Percentiles rank a stretch among this genome's conserved stretches.
These are phyloP conservation scores for Protobothrops mucrosquamatus DNA, from an alignment of 2,113 vertebrate species.

Conservation along the genomic window DNA sequence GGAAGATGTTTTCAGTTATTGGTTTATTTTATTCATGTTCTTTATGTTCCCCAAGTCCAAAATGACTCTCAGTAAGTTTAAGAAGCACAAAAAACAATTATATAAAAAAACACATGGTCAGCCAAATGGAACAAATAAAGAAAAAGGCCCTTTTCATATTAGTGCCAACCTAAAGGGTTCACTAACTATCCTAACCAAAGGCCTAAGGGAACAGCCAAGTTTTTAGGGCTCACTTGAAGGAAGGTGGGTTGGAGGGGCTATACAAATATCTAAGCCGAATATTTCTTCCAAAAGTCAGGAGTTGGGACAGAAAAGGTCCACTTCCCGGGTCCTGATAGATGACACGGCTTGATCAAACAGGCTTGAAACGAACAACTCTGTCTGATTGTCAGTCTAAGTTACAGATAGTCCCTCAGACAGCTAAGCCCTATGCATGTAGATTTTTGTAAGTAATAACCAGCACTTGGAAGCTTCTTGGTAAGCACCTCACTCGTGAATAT, in stretches of 20 bases:
- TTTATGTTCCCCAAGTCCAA: background rate
- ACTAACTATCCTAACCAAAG: background rate
- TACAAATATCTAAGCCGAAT: background rate
- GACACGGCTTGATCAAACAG: background rate
- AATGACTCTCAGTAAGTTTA: background rate
- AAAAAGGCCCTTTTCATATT: background rate
- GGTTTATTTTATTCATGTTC: background rate
- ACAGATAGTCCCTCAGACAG: background rate
- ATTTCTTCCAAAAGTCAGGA: background rate
- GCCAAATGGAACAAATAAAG: background rate
- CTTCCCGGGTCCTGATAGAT: background rate
- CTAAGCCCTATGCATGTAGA: background rate
- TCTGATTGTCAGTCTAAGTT: background rate
- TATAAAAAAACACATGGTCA: background rate
- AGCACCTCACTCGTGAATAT: background rate
- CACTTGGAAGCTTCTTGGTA: background rate
- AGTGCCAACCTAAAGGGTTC: background rate
- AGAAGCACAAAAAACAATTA: background rate
- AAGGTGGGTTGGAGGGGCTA: background rate
- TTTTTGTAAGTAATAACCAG: background rate
- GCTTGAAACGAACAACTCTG: background rate
- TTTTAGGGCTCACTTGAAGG: background rate
- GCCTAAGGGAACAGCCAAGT: background rate
- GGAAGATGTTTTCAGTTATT: background rate
- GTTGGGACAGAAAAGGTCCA: background rate